A percentile compares a stretch with the other conserved stretches of the same genome.
These are phyloP conservation scores for Arctocebus calabarensis DNA, from an alignment of 2,797 vertebrate genomes.

Conservation along the genomic window DNA sequence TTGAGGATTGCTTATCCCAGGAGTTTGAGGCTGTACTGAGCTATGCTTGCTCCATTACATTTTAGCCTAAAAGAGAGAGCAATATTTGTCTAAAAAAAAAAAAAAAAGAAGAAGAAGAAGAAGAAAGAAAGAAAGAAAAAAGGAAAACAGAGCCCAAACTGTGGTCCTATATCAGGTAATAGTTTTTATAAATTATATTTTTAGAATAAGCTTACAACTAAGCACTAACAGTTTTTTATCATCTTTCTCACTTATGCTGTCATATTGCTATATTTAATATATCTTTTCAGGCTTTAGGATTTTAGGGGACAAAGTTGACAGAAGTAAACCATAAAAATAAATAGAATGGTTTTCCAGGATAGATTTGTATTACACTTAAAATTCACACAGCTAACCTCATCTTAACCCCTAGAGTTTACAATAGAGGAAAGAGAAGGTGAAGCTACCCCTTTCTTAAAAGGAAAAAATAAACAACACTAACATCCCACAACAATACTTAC, in stretches of 20 bases:
- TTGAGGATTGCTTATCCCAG: neutral
- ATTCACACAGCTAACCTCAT: neutral
- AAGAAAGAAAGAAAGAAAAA: neutral
- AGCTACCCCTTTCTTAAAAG: neutral
- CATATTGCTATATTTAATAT: neutral
- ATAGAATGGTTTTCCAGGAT: neutral
- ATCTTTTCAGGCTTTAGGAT: neutral
- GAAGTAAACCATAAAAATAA: neutral
- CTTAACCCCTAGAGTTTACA: neutral
- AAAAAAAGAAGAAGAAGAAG: neutral
- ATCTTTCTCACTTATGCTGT: slow-evolving; percentile 19
- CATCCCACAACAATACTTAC: neutral
- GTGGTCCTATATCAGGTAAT: neutral
- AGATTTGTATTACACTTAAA: slow-evolving; percentile 13
- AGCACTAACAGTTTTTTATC: slow-evolving; percentile 2
- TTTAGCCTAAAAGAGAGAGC: neutral
- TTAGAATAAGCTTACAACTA: neutral
- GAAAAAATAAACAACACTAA: neutral
- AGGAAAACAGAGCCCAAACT: neutral
- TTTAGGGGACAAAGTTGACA: neutral
- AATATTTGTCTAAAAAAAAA: neutral
- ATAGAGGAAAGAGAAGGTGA: neutral
- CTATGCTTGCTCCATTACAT: neutral
- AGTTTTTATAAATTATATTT: neutral
- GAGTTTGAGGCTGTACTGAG: neutral